These are phyloP conservation scores for Monodelphis domestica DNA, from an alignment of 2,797 vertebrate genomes.

Conservation along the genomic window DNA sequence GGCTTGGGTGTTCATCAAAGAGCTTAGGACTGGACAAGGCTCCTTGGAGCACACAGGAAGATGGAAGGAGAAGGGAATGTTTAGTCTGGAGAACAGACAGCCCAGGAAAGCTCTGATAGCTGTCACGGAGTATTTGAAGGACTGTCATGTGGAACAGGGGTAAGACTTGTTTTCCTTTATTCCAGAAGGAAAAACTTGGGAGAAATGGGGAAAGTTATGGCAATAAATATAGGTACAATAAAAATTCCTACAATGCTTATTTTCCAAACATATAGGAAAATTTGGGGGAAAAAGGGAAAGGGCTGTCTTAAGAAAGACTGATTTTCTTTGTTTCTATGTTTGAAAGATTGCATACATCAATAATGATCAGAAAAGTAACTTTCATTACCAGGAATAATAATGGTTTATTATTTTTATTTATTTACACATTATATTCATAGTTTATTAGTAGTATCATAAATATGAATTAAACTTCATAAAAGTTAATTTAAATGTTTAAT, in stretches of 20 bases:
- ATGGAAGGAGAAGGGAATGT: not conserved
- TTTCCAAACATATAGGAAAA: not conserved
- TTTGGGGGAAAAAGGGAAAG: not conserved
- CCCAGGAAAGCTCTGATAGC: not conserved
- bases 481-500: too few species aligned
- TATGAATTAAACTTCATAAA: too few species aligned
- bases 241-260: not conserved
- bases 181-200: not conserved
- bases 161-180: not conserved
- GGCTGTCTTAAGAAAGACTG: not conserved
- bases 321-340: not conserved
- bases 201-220: not conserved
- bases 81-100: not conserved
- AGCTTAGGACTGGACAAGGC: not conserved
- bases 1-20: not conserved
- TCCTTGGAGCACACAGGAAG: not conserved
- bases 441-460: too few species aligned
- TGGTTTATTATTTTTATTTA: too few species aligned
- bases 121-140: too few species aligned
- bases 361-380: not conserved
- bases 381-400: not conserved
- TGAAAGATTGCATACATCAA: not conserved
- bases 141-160: not conserved
- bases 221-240: not conserved
- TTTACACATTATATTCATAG: too few species aligned